These are phyloP conservation scores for Proisotoma minuta DNA, from an alignment of 2,888 invertebrate genomes.

Conservation along the genomic window DNA sequence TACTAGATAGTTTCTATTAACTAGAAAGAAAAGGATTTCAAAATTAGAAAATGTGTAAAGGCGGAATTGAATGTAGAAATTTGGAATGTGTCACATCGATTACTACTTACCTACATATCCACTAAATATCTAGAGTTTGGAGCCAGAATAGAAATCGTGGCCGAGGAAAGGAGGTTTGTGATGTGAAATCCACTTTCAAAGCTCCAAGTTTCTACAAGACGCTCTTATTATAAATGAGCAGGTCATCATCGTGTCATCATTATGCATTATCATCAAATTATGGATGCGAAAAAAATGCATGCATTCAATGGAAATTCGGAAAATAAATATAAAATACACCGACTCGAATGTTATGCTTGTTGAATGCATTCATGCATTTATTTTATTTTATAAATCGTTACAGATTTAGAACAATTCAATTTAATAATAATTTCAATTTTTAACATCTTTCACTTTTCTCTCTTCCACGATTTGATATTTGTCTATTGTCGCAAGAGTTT, in stretches of 20 bases:
- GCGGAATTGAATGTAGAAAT: conserved; percentile 4
- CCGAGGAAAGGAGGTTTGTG: conserved; percentile 1
- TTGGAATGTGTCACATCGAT: conserved; percentile 6
- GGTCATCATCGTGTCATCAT: background rate
- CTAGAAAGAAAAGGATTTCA: background rate
- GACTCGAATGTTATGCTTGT: too few species aligned
- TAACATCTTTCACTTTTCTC: background rate
- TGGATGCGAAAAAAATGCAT: background rate
- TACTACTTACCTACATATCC: conserved; percentile 3
- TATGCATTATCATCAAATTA: too few species aligned
- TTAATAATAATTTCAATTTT: too few species aligned
- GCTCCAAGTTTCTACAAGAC: conserved; percentile 1
- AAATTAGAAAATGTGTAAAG: background rate
- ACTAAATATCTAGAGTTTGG: background rate
- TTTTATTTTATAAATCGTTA: background rate
- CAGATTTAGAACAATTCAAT: background rate
- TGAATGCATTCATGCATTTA: too few species aligned
- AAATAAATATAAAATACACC: too few species aligned
- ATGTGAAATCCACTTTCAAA: background rate
- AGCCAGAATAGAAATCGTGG: background rate
- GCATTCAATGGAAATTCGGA: background rate
- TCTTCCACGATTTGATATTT: background rate
- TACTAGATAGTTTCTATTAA: too few species aligned
- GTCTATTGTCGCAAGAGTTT: background rate
- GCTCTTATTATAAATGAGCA: background rate